Evolutionary conservation across 2,797 vertebrate species (phyloP).

Genomic region (Aeoliscus strigatus): DNA sequence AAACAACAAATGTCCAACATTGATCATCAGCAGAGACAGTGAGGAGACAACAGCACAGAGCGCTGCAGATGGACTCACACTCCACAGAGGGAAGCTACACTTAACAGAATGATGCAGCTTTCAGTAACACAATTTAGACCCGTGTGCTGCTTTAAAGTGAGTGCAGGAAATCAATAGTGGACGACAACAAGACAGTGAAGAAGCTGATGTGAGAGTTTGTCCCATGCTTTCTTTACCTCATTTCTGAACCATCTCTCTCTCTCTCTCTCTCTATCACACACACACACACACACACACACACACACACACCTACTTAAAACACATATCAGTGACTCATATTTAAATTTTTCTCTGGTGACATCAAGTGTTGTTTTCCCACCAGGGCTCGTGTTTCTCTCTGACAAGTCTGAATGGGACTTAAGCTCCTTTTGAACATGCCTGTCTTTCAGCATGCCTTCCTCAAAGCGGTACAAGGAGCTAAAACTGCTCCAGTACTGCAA

Average conservation of each 20-base stretch:
- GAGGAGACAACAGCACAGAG: slow-evolving; percentile 5
- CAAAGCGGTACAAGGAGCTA: slow-evolving; percentile 20
- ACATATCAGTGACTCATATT: slow-evolving; percentile 51
- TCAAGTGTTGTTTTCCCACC: slow-evolving; percentile 38
- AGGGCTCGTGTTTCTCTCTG: slow-evolving; percentile 38
- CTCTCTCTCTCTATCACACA: too few relatives aligned
- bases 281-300: background rate
- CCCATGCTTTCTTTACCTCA: too few relatives aligned
- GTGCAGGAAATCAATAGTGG: slow-evolving; percentile 46
- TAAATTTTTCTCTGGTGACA: slow-evolving; percentile 47
- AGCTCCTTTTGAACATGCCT: slow-evolving; percentile 24
- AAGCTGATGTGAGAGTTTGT: slow-evolving; percentile 12
- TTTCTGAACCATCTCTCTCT: too few relatives aligned
- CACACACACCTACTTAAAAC: slow-evolving; percentile 11
- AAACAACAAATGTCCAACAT: slow-evolving; percentile 10
- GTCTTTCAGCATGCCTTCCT: slow-evolving; percentile 36
- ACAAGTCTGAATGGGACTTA: slow-evolving; percentile 36
- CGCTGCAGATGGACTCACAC: slow-evolving; percentile 25
- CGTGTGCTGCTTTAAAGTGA: slow-evolving; percentile 45
- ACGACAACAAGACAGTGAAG: slow-evolving; percentile 26
- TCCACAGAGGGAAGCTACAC: slow-evolving; percentile 39
- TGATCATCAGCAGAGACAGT: slow-evolving; percentile 12
- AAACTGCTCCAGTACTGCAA: slow-evolving; percentile 20
- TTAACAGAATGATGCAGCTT: slow-evolving; percentile 45
- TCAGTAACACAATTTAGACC: slow-evolving; percentile 57